Evolutionary conservation across 2,888 invertebrate genomes (phyloP).

Genomic region (Scaptomyza caliginosa): DNA sequence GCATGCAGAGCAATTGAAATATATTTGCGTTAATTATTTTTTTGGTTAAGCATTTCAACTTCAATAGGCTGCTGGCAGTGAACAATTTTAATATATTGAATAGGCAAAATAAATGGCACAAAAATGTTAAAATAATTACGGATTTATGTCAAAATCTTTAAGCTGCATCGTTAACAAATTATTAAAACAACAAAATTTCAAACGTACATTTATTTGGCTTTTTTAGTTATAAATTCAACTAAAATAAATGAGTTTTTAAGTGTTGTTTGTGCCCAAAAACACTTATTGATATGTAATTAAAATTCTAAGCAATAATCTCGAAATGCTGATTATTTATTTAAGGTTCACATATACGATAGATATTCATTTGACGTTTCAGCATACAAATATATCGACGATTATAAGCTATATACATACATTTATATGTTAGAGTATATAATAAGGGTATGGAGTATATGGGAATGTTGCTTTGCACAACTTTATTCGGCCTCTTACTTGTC

Average conservation of each 20-base stretch:
- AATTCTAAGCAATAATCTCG: background rate
- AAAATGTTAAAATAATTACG: background rate
- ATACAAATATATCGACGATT: constrained; percentile 42
- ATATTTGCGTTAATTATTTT: constrained; percentile 18
- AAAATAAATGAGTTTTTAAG: background rate
- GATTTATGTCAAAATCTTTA: no score
- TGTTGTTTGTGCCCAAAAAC: background rate
- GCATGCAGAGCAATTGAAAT: constrained; percentile 30
- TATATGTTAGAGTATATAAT: constrained; percentile 32
- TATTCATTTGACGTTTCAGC: constrained; percentile 50
- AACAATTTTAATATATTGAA: background rate
- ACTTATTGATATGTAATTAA: no score
- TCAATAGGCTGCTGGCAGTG: constrained; percentile 25
- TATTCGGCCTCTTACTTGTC: constrained; percentile 31
- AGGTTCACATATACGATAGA: constrained; percentile 14
- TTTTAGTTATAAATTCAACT: no score
- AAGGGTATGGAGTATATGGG: constrained; percentile 6
- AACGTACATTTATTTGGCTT: no score
- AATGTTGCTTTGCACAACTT: constrained; percentile 11
- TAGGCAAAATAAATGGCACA: background rate
- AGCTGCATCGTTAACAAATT: no score
- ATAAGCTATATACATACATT: constrained; percentile 17
- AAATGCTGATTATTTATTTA: constrained; percentile 5
- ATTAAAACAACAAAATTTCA: background rate
- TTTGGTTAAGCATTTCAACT: constrained; percentile 39